Percentiles rank a stretch among this genome's conserved stretches.
Conservation (phyloP, 1,140 invertebrate genomes). For the Drosophila eugracilis region DNA sequence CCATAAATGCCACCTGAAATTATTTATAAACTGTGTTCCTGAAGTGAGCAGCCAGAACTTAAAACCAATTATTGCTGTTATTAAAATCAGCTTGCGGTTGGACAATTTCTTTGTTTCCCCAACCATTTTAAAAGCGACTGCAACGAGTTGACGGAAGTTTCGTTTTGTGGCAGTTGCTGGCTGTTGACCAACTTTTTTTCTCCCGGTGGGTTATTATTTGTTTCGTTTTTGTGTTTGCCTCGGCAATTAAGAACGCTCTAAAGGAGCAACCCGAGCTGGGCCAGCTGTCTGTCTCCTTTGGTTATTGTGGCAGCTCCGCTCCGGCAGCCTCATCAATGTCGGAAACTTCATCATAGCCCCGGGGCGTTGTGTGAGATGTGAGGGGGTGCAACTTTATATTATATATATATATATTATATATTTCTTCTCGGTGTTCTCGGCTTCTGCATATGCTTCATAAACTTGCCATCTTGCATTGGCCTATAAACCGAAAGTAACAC, state of each 20-base stretch:
- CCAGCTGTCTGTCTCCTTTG: slow-evolving; percentile 18
- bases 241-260: slow-evolving; percentile 67
- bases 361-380: slow-evolving; percentile 1
- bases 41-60: neutral
- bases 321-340: slow-evolving; percentile 46
- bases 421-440: slow-evolving; percentile 4
- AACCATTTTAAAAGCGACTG: slow-evolving; percentile 1
- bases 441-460: slow-evolving; percentile 64
- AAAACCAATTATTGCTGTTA: neutral
- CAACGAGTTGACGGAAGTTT: slow-evolving; percentile 2
- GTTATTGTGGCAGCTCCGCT: slow-evolving; percentile 44
- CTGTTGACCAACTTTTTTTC: slow-evolving; percentile 11
- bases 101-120: neutral
- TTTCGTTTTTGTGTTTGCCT: slow-evolving; percentile 29
- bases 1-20: neutral
- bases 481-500: slow-evolving; percentile 75
- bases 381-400: slow-evolving; percentile 10
- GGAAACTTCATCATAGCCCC: slow-evolving; percentile 45
- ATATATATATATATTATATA: too few species aligned
- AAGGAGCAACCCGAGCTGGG: slow-evolving; percentile 24
- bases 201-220: slow-evolving; percentile 17
- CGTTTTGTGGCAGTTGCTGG: slow-evolving; percentile 1
- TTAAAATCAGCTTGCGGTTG: neutral
- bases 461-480: slow-evolving; percentile 75
- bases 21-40: neutral